A percentile compares a stretch with the other conserved stretches of the same genome.
phyloP scores from a whole-genome alignment of 2,797 vertebrate species.

The Enteromius anoplus region DNA sequence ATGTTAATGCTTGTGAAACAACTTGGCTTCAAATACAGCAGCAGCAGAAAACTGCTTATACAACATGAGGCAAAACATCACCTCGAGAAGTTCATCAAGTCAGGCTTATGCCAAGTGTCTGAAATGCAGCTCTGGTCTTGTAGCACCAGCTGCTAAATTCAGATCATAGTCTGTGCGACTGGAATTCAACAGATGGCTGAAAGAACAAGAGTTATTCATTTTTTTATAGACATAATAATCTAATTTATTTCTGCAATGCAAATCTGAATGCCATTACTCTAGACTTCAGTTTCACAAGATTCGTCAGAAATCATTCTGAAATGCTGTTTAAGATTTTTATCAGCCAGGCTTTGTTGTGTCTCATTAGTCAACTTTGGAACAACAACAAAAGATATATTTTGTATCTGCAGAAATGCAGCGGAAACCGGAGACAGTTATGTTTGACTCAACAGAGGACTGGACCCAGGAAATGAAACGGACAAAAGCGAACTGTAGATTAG shows the following conservation, averaged over 20 bases:
- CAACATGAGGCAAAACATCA: background rate
- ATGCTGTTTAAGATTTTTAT: background rate
- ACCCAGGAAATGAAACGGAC: slow-evolving; percentile 81
- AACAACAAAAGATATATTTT: background rate
- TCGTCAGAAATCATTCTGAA: background rate
- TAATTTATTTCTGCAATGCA: background rate
- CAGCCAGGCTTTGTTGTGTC: background rate
- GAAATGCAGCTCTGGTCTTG: slow-evolving; percentile 4
- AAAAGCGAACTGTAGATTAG: slow-evolving; percentile 79
- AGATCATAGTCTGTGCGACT: slow-evolving; percentile 1
- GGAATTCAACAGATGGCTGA: slow-evolving; percentile 19
- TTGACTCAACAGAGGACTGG: slow-evolving; percentile 84
- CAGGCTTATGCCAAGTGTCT: background rate
- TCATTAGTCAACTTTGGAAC: background rate
- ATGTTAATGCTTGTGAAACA: background rate
- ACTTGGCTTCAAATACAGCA: background rate
- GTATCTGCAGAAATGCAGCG: slow-evolving; percentile 55
- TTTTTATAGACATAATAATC: slow-evolving; percentile 8
- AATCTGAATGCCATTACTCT: background rate
- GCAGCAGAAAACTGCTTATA: background rate
- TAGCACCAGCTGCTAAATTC: slow-evolving; percentile 17
- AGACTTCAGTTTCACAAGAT: background rate
- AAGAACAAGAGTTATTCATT: slow-evolving; percentile 12
- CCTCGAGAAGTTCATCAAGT: background rate
- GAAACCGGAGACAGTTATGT: slow-evolving; percentile 76